A percentile compares a stretch with the other conserved stretches of the same genome.
phyloP scores from a whole-genome alignment of 2,888 invertebrate genomes.

The Apocheima hispidaria region DNA sequence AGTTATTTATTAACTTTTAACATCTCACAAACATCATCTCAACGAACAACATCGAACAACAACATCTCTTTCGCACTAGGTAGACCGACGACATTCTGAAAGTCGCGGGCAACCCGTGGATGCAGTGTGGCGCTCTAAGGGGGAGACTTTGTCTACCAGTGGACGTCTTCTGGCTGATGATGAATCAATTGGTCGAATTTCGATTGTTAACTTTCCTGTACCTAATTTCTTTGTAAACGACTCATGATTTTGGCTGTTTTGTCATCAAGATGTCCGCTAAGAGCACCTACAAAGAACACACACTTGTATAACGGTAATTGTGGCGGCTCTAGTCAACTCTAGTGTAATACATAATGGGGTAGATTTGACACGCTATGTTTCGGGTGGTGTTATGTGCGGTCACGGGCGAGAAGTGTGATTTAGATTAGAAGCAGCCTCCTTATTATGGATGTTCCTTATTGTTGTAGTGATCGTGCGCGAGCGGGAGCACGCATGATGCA shows the following conservation, averaged over 20 bases:
- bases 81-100: too few species aligned
- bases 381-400: slow-evolving; percentile 11
- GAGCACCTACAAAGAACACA: slow-evolving; percentile 27
- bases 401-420: slow-evolving; percentile 10
- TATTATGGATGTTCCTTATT: too few species aligned
- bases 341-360: slow-evolving; percentile 27
- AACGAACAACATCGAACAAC: too few species aligned
- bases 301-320: slow-evolving; percentile 32
- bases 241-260: slow-evolving; percentile 35
- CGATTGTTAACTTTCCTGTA: neutral
- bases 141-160: too few species aligned
- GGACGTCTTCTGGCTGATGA: too few species aligned
- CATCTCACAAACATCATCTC: too few species aligned
- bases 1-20: too few species aligned
- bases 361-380: slow-evolving; percentile 20
- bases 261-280: slow-evolving; percentile 27
- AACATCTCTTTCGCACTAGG: too few species aligned
- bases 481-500: too few species aligned
- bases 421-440: neutral
- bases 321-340: slow-evolving; percentile 27
- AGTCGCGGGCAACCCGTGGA: too few species aligned
- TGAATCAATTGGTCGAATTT: neutral
- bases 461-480: too few species aligned
- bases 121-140: too few species aligned
- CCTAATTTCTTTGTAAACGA: slow-evolving; percentile 17